A percentile compares a stretch with the other conserved stretches of the same genome.
Conservation (phyloP, 2,797 vertebrate species). For the Peromyscus attwateri region DNA sequence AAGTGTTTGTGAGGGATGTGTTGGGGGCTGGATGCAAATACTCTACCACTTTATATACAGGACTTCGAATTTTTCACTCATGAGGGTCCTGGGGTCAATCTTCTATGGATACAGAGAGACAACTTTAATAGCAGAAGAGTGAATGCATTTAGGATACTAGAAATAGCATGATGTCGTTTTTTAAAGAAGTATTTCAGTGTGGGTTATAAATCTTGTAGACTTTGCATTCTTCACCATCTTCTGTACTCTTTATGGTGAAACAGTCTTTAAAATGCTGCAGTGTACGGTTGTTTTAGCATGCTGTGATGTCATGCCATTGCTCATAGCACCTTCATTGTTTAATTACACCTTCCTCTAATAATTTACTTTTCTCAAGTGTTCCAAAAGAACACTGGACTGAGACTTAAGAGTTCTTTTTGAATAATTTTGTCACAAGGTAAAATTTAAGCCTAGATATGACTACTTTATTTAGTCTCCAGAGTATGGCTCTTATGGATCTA, state of each 20-base stretch:
- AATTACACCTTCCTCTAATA: neutral
- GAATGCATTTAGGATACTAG: neutral
- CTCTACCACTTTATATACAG: neutral
- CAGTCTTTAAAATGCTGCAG: neutral
- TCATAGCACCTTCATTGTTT: neutral
- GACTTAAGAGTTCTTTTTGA: neutral
- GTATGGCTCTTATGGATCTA: neutral
- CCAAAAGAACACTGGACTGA: neutral
- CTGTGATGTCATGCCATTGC: neutral
- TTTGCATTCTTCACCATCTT: neutral
- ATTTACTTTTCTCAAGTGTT: constrained; percentile 31
- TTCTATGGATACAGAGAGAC: neutral
- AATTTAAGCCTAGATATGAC: neutral
- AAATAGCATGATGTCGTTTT: neutral
- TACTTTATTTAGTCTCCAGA: neutral
- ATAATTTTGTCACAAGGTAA: constrained; percentile 7
- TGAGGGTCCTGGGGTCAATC: neutral
- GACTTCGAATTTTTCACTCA: neutral
- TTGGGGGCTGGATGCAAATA: neutral
- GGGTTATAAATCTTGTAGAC: neutral
- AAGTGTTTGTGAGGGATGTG: neutral
- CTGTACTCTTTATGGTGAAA: neutral
- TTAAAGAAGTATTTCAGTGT: neutral
- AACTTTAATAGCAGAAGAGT: neutral
- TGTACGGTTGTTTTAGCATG: neutral